Conservation (phyloP, 2,113 vertebrate species). For the Pseudorectes ferrugineus region DNA sequence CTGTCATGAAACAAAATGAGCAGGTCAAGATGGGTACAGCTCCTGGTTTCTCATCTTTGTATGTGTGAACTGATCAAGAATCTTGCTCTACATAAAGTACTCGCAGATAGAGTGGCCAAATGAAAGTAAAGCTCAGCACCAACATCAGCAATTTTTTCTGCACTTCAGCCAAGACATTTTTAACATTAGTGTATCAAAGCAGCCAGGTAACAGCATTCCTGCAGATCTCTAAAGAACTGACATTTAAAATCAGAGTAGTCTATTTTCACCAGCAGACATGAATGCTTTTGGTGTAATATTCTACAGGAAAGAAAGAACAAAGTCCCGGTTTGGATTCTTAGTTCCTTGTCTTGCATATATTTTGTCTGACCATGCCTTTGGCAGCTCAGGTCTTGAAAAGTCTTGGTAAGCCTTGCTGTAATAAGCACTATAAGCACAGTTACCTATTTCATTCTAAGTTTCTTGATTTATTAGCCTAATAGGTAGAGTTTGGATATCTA, state of each 20-base stretch:
- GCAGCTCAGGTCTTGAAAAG: background rate
- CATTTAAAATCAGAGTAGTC: background rate
- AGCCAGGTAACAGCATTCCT: background rate
- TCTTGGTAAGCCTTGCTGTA: background rate
- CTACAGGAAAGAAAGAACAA: background rate
- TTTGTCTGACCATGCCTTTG: background rate
- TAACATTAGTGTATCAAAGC: background rate
- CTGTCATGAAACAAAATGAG: background rate
- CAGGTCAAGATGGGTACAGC: background rate
- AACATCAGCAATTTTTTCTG: background rate
- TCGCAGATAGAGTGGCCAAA: background rate
- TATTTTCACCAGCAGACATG: background rate
- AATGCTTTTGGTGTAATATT: background rate
- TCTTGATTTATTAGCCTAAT: constrained; percentile 5
- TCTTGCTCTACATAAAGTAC: background rate
- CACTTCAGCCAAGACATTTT: background rate
- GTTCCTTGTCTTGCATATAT: background rate
- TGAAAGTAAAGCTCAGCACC: background rate
- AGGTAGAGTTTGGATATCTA: constrained; percentile 1
- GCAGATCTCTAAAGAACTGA: background rate
- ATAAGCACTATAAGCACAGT: background rate
- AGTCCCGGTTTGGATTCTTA: background rate
- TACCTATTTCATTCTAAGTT: background rate
- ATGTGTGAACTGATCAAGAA: background rate
- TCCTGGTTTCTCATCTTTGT: background rate